Percentiles rank a stretch among this genome's conserved stretches.
These are phyloP conservation scores for Flexamia atlantica DNA, from an alignment of 2,888 invertebrate genomes.

Conservation along the genomic window DNA sequence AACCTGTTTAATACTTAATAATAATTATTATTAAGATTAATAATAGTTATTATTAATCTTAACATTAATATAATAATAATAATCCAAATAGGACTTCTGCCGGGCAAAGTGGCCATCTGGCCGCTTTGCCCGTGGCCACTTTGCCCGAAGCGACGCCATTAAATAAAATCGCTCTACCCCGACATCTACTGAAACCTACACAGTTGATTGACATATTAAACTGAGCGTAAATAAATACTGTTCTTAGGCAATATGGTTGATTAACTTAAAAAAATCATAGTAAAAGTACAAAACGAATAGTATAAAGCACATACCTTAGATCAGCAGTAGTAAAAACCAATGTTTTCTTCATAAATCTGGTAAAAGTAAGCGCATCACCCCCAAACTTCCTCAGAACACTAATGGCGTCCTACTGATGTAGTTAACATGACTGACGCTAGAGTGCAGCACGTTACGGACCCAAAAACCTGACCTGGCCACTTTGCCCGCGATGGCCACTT, in stretches of 20 bases:
- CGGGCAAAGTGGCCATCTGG: conserved; percentile 46
- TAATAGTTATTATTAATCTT: neutral
- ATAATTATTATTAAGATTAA: conserved; percentile 1
- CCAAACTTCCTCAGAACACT: conserved; percentile 33
- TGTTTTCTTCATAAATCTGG: neutral
- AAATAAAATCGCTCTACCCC: conserved; percentile 10
- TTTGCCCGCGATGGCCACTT: conserved; percentile 55
- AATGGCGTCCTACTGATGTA: conserved; percentile 41
- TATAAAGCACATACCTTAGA: conserved; percentile 23
- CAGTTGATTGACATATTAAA: conserved; percentile 37
- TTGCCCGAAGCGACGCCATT: conserved; percentile 33
- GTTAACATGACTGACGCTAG: conserved; percentile 29
- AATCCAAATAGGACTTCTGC: conserved; percentile 6
- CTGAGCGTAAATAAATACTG: conserved; percentile 30
- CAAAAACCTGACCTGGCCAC: conserved; percentile 31
- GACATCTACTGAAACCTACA: conserved; percentile 20
- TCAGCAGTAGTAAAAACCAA: conserved; percentile 34
- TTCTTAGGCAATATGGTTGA: conserved; percentile 38
- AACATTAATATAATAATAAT: conserved; percentile 11
- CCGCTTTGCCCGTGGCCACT: conserved; percentile 28
- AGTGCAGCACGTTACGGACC: conserved; percentile 27
- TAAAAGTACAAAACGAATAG: conserved; percentile 19
- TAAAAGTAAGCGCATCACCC: neutral
- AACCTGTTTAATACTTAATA: conserved; percentile 16
- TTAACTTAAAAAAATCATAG: conserved; percentile 28